Percentiles rank a stretch among this genome's conserved stretches.
These are phyloP conservation scores for Chelonia mydas DNA, from an alignment of 2,797 vertebrate genomes.

Conservation along the genomic window DNA sequence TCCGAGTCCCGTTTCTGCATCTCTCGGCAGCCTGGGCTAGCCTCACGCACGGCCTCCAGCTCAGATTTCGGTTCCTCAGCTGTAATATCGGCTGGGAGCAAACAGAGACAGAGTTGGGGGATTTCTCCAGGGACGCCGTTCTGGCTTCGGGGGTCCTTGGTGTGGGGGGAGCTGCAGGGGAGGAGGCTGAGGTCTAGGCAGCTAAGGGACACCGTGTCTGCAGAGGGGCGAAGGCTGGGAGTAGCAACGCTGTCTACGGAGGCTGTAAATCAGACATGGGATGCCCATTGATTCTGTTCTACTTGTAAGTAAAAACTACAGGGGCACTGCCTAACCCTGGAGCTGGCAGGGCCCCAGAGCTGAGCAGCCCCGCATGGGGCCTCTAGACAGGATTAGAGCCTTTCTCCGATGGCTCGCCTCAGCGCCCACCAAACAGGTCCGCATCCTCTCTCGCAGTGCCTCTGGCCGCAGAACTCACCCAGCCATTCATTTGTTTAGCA, in stretches of 20 bases:
- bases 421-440: background rate
- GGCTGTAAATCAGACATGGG: background rate
- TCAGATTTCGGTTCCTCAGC: background rate
- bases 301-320: background rate
- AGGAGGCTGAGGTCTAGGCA: background rate
- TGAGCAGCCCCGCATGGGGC: background rate
- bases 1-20: background rate
- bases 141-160: background rate
- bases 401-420: background rate
- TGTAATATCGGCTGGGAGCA: background rate
- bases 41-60: background rate
- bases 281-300: background rate
- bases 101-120: background rate
- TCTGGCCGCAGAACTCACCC: background rate
- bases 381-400: constrained; percentile 12
- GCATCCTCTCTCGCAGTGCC: background rate
- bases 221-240: background rate
- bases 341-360: background rate
- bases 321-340: background rate
- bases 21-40: background rate
- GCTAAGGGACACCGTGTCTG: background rate
- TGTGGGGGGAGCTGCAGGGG: background rate
- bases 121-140: background rate
- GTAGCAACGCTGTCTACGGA: background rate
- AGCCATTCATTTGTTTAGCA: background rate